Evolutionary conservation across 2,113 vertebrate species (phyloP).

Genomic region (Gopherus flavomarginatus): DNA sequence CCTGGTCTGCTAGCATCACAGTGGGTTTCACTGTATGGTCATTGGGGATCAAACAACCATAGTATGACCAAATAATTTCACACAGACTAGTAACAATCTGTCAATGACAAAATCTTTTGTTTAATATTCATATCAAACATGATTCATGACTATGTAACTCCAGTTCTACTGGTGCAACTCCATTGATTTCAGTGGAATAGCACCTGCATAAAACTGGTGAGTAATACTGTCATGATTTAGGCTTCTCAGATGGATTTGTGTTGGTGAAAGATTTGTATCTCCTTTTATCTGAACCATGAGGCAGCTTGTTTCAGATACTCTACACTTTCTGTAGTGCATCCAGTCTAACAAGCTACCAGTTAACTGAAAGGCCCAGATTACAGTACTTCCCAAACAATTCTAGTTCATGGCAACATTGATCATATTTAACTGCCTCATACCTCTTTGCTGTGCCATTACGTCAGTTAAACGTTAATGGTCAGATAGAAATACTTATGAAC

Average conservation of each 20-base stretch:
- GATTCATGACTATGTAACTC: conserved; percentile 36
- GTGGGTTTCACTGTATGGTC: background rate
- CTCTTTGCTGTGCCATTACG: background rate
- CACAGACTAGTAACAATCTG: background rate
- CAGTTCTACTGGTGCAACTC: background rate
- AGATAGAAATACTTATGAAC: background rate
- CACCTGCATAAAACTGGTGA: background rate
- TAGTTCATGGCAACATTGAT: background rate
- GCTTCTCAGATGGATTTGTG: background rate
- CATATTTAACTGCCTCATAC: background rate
- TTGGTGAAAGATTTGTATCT: background rate
- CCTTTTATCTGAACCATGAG: background rate
- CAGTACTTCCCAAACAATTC: background rate
- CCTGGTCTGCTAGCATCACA: background rate
- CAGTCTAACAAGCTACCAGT: background rate
- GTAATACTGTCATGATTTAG: background rate
- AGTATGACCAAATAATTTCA: background rate
- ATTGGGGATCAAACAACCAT: background rate
- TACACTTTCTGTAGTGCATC: background rate
- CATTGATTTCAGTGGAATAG: background rate
- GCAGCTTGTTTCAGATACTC: background rate
- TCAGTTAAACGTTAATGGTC: background rate
- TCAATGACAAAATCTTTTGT: conserved; percentile 24
- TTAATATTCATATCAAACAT: conserved; percentile 21
- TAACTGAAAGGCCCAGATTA: background rate